Percentiles rank a stretch among this genome's conserved stretches.
Evolutionary conservation across 2,888 invertebrate genomes (phyloP).

Genomic region (Stegana nigrithorax): DNA sequence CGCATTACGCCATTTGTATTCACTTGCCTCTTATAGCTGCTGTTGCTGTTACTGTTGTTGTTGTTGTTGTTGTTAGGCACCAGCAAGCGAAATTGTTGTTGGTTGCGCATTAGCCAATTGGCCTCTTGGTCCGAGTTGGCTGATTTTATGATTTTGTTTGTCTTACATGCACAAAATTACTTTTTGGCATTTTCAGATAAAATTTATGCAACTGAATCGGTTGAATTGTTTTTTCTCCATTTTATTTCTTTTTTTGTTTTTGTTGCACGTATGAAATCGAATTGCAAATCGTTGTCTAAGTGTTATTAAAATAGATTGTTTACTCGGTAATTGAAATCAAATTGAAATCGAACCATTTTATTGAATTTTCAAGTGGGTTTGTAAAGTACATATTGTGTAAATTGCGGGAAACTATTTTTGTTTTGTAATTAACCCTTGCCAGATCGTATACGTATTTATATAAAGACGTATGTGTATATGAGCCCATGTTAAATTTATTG

Average conservation of each 20-base stretch:
- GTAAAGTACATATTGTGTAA: too few relatives aligned
- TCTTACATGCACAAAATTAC: slow-evolving; percentile 34
- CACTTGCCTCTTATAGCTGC: slow-evolving; percentile 8
- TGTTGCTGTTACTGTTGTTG: slow-evolving; percentile 1
- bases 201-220: slow-evolving; percentile 39
- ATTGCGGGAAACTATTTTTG: too few relatives aligned
- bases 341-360: neutral
- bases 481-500: too few relatives aligned
- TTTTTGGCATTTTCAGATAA: slow-evolving; percentile 26
- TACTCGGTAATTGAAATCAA: neutral
- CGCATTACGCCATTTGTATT: slow-evolving; percentile 30
- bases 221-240: slow-evolving; percentile 28
- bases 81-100: too few relatives aligned
- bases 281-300: slow-evolving; percentile 46
- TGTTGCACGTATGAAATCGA: too few relatives aligned
- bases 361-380: too few relatives aligned
- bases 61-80: slow-evolving; percentile 10
- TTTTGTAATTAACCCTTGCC: too few relatives aligned
- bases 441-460: too few relatives aligned
- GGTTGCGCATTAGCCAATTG: slow-evolving; percentile 27
- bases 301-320: slow-evolving; percentile 44
- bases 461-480: too few relatives aligned
- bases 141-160: slow-evolving; percentile 30
- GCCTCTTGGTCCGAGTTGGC: slow-evolving; percentile 1
- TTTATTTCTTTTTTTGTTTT: slow-evolving; percentile 39